phyloP scores from a whole-genome alignment of 2,888 invertebrate species.

The Melikaiella ostensackeni region DNA sequence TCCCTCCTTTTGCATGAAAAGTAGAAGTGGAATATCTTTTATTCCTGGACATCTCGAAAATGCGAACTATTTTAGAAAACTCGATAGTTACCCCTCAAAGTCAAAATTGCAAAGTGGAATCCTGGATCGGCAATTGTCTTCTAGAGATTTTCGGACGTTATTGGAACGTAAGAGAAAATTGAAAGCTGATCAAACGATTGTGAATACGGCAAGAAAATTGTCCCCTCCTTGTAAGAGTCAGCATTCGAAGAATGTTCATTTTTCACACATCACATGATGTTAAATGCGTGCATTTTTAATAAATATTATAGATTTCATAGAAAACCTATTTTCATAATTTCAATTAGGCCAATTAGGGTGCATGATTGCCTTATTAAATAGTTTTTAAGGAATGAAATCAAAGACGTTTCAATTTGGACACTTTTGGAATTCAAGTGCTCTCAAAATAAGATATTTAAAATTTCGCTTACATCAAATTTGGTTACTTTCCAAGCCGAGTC shows the following conservation, averaged over 20 bases:
- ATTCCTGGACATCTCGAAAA: conserved; percentile 40
- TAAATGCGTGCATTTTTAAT: neutral
- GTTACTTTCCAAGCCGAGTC: neutral
- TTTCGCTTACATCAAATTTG: neutral
- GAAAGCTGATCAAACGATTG: conserved; percentile 57
- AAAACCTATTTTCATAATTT: neutral
- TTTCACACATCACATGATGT: neutral
- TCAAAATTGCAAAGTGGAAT: conserved; percentile 38
- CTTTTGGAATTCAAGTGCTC: neutral
- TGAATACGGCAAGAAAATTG: conserved; percentile 51
- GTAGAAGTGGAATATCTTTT: conserved; percentile 46
- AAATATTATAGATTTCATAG: conserved; percentile 1
- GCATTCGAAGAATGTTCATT: conserved; percentile 36
- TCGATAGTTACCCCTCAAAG: conserved; percentile 40
- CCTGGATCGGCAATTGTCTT: conserved; percentile 24
- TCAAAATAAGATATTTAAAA: neutral
- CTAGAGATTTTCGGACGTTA: conserved; percentile 2
- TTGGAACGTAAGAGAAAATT: conserved; percentile 44
- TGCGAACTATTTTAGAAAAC: conserved; percentile 42
- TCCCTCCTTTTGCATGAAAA: conserved; percentile 22
- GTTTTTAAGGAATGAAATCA: neutral
- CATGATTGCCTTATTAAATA: conserved; percentile 41
- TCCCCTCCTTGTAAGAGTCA: conserved; percentile 48
- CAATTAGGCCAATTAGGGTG: conserved; percentile 37
- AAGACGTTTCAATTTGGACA: neutral